phyloP scores from a whole-genome alignment of 1,140 invertebrate species.

The Drosophila baimaii region DNA sequence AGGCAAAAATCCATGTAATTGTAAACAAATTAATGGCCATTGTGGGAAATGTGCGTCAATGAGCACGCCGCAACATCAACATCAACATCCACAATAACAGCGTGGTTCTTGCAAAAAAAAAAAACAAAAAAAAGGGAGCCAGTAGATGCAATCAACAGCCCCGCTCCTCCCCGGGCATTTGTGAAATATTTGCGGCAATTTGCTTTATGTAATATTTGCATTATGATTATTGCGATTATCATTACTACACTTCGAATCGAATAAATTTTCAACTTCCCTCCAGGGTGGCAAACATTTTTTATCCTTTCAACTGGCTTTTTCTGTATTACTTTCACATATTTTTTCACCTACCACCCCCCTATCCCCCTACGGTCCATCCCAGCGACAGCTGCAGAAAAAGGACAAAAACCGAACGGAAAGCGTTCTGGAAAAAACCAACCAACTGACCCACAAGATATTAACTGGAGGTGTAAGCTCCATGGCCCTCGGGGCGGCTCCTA shows the following conservation, averaged over 20 bases:
- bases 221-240: constrained; percentile 59
- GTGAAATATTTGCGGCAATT: constrained; percentile 60
- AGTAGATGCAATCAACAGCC: constrained; percentile 17
- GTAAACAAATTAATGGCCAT: constrained; percentile 65
- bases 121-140: not conserved
- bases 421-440: constrained; percentile 15
- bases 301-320: constrained; percentile 7
- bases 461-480: constrained; percentile 25
- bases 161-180: constrained; percentile 21
- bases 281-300: constrained; percentile 17
- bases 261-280: constrained; percentile 43
- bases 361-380: not conserved
- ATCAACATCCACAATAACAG: constrained; percentile 30
- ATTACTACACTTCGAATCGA: constrained; percentile 48
- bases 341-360: not conserved
- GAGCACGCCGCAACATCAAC: constrained; percentile 56
- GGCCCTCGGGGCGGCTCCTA: constrained; percentile 10
- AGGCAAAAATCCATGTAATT: constrained; percentile 63
- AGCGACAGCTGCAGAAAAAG: constrained; percentile 22
- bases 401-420: constrained; percentile 8
- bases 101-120: not conserved
- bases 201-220: constrained; percentile 56
- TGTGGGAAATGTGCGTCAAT: constrained; percentile 58
- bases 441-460: constrained; percentile 42
- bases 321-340: constrained; percentile 15